Percentiles rank a stretch among this genome's conserved stretches.
Evolutionary conservation across 2,113 vertebrate genomes (phyloP).

Genomic region (Tiliqua scincoides): DNA sequence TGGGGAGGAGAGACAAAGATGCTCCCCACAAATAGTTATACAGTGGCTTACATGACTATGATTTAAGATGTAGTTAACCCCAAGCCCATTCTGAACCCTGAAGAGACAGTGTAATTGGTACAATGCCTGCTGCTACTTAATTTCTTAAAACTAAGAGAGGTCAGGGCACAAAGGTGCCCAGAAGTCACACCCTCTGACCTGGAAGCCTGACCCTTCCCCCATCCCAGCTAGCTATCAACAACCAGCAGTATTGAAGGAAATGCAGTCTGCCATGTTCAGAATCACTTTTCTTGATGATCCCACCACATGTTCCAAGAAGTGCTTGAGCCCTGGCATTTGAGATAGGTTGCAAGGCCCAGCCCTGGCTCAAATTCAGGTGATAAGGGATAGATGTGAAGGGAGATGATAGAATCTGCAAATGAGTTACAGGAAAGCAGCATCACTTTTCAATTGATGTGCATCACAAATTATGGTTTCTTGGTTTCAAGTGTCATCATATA

Average conservation of each 20-base stretch:
- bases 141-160: neutral
- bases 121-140: too few relatives aligned
- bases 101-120: neutral
- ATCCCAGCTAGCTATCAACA: neutral
- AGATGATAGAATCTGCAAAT: neutral
- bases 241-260: neutral
- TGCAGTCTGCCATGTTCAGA: neutral
- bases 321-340: too few relatives aligned
- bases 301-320: neutral
- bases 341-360: too few relatives aligned
- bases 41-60: neutral
- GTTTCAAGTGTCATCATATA: neutral
- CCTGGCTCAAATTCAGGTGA: neutral
- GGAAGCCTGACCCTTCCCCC: neutral
- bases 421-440: neutral
- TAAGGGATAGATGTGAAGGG: neutral
- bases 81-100: neutral
- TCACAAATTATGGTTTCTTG: neutral
- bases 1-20: neutral
- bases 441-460: neutral
- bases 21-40: neutral
- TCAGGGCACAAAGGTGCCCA: neutral
- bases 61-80: neutral
- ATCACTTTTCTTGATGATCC: neutral
- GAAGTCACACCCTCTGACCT: neutral